A percentile compares a stretch with the other conserved stretches of the same genome.
These are phyloP conservation scores for Nomada hirtipes DNA, from an alignment of 2,888 invertebrate genomes.

Conservation along the genomic window DNA sequence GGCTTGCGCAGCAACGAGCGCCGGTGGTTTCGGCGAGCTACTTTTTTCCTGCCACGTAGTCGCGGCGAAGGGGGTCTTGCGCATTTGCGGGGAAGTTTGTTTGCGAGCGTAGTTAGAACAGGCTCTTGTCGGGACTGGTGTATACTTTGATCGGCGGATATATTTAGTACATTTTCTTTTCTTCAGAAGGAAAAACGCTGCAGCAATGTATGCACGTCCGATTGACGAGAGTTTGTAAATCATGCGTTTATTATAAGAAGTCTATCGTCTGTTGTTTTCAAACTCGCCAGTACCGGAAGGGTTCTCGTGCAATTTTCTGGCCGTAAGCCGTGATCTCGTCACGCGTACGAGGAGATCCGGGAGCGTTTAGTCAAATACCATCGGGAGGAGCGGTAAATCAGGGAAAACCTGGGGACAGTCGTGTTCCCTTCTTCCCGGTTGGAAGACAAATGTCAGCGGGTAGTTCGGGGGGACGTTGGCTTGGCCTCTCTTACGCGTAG, in stretches of 20 bases:
- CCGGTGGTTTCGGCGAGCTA: slow-evolving; percentile 23
- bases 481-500: slow-evolving; percentile 69
- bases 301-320: neutral
- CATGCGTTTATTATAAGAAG: too few relatives aligned
- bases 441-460: slow-evolving; percentile 73
- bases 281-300: neutral
- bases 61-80: neutral
- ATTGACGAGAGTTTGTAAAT: too few relatives aligned
- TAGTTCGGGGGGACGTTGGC: slow-evolving; percentile 46
- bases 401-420: slow-evolving; percentile 68
- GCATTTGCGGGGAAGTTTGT: slow-evolving; percentile 31
- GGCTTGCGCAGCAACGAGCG: neutral
- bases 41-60: neutral
- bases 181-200: too few relatives aligned
- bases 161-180: too few relatives aligned
- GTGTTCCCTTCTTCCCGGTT: slow-evolving; percentile 60
- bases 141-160: too few relatives aligned
- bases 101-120: slow-evolving; percentile 19
- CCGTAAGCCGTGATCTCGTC: neutral
- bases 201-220: too few relatives aligned
- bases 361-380: slow-evolving; percentile 73
- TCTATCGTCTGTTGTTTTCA: neutral
- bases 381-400: slow-evolving; percentile 70
- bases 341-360: slow-evolving; percentile 50
- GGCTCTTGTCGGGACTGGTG: too few relatives aligned